Conservation (phyloP, 2,797 vertebrate genomes). For the Eulemur mongoz region DNA sequence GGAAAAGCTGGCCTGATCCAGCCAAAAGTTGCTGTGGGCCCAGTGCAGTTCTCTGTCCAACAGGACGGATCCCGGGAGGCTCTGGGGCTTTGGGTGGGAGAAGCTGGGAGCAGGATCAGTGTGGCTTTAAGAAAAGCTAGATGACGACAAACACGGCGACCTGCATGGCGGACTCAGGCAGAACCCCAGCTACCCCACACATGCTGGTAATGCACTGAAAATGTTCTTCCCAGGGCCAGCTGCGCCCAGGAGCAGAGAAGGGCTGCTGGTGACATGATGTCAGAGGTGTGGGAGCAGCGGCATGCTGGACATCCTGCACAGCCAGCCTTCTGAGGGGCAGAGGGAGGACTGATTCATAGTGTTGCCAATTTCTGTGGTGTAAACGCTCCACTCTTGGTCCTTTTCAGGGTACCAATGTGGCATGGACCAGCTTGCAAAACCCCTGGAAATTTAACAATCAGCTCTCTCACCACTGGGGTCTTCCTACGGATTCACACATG, state of each 20-base stretch:
- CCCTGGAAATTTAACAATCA: neutral
- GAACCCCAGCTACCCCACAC: accelerated
- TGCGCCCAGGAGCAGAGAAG: neutral
- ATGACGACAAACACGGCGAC: accelerated
- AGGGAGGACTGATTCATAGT: accelerated
- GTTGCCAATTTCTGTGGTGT: neutral
- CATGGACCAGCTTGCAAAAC: accelerated
- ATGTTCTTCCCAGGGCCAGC: neutral
- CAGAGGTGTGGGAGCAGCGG: accelerated
- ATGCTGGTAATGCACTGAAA: neutral
- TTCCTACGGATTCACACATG: neutral
- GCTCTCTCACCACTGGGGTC: neutral
- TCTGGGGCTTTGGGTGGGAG: neutral
- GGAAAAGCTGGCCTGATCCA: neutral
- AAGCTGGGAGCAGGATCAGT: accelerated
- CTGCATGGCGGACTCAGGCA: no score
- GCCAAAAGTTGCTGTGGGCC: neutral
- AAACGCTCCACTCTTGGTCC: neutral
- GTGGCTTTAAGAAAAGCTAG: neutral
- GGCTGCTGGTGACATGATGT: accelerated
- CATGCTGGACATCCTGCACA: accelerated
- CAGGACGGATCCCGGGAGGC: neutral
- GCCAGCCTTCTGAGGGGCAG: neutral
- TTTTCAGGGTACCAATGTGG: accelerated
- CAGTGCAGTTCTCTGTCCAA: neutral